A percentile compares a stretch with the other conserved stretches of the same genome.
phyloP scores from a whole-genome alignment of 2,113 vertebrate genomes.

The Macroglossus sobrinus region DNA sequence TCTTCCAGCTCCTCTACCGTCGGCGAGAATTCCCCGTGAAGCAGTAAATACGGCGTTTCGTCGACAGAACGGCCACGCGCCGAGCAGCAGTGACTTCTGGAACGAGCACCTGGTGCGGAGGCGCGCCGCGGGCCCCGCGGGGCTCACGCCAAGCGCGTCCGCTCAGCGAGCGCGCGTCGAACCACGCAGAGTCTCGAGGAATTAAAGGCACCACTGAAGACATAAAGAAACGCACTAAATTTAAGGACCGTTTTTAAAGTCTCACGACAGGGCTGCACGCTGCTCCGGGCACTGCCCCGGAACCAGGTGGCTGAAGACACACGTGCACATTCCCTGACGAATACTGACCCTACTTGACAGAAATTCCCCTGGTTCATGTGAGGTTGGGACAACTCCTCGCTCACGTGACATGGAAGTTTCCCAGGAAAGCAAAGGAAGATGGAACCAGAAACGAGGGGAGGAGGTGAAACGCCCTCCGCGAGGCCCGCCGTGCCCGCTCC shows the following conservation, averaged over 20 bases:
- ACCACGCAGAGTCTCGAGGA: not conserved
- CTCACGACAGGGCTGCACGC: not conserved
- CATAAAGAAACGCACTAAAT: not conserved
- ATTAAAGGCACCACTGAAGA: not conserved
- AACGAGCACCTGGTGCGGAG: too few relatives aligned
- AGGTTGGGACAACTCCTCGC: conserved; percentile 41
- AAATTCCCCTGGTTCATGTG: conserved; percentile 15
- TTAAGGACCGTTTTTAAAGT: not conserved
- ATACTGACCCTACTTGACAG: not conserved
- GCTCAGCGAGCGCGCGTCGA: not conserved
- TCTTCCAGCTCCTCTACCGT: not conserved
- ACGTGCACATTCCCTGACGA: not conserved
- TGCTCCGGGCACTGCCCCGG: not conserved
- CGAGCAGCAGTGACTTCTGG: not conserved
- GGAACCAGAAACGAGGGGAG: conserved; percentile 28
- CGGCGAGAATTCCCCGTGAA: not conserved
- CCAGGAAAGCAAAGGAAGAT: conserved; percentile 2
- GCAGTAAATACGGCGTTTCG: not conserved
- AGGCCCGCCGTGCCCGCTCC: not conserved
- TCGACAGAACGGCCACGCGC: not conserved
- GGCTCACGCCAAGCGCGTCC: not conserved
- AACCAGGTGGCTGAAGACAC: not conserved
- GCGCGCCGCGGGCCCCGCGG: too few relatives aligned
- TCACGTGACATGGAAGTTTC: conserved; percentile 52
- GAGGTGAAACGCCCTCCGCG: not conserved